Conservation (phyloP, 2,888 invertebrate genomes). For the Melitaea athalia region DNA sequence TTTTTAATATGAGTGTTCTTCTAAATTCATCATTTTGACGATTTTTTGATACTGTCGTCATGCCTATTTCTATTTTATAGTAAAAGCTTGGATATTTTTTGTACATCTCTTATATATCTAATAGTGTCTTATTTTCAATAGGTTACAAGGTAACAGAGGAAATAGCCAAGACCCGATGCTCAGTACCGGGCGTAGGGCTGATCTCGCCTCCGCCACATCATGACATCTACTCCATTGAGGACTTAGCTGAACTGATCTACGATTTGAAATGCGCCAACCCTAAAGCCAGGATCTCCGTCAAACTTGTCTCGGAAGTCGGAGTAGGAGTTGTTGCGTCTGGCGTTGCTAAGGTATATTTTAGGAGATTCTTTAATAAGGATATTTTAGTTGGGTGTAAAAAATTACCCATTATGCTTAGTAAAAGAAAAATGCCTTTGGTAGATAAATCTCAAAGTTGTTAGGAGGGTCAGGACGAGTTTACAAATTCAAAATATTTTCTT, state of each 20-base stretch:
- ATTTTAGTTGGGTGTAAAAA: no score
- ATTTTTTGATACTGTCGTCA: no score
- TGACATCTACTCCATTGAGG: slow-evolving; percentile 99
- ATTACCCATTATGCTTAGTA: no score
- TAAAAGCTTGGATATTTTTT: no score
- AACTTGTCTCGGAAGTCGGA: slow-evolving; percentile 98
- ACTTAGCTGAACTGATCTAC: slow-evolving; percentile 98
- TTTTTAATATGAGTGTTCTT: no score
- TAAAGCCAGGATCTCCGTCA: slow-evolving; percentile 96
- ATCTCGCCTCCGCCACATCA: slow-evolving; percentile 99
- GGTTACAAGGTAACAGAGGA: slow-evolving; percentile 94
- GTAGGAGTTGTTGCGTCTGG: slow-evolving; percentile 99
- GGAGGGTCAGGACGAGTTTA: no score
- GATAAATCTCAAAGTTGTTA: no score
- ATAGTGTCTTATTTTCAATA: slow-evolving; percentile 40
- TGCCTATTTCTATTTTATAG: no score
- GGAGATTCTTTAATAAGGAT: no score
- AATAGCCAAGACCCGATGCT: slow-evolving; percentile 97
- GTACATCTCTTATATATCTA: neutral
- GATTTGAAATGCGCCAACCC: slow-evolving; percentile 99
- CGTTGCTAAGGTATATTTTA: slow-evolving; percentile 90
- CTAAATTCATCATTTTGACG: no score
- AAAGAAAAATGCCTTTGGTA: no score
- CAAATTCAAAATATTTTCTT: no score
- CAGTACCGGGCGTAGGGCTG: slow-evolving; percentile 97